phyloP scores from a whole-genome alignment of 2,797 vertebrate genomes.

The Coreius guichenoti region DNA sequence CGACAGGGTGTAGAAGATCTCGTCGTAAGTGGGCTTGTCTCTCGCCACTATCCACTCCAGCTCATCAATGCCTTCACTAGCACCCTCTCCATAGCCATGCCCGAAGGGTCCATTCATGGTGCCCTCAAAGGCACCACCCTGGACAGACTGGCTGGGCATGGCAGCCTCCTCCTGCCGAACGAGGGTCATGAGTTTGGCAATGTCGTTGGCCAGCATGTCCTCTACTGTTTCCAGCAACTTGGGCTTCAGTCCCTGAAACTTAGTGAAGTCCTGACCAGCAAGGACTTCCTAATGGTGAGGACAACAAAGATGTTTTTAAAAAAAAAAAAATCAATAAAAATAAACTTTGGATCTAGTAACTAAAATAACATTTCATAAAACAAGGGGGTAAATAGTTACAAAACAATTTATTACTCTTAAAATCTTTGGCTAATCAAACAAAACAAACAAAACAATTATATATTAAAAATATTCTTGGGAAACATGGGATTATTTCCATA shows the following conservation, averaged over 20 bases:
- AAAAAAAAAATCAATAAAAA: too few relatives aligned
- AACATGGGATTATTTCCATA: slow-evolving; percentile 52
- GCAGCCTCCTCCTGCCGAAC: slow-evolving; percentile 83
- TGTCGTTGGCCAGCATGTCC: slow-evolving; percentile 83
- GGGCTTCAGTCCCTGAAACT: slow-evolving; percentile 80
- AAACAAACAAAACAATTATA: not conserved
- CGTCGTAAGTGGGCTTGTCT: slow-evolving; percentile 83
- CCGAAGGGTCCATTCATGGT: slow-evolving; percentile 83
- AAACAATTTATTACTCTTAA: not conserved
- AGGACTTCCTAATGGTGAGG: slow-evolving; percentile 73
- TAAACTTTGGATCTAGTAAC: not conserved
- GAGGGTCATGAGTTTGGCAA: slow-evolving; percentile 82
- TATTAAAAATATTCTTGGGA: too few relatives aligned
- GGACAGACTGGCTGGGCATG: slow-evolving; percentile 77
- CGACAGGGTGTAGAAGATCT: slow-evolving; percentile 83
- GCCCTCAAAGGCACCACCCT: slow-evolving; percentile 82
- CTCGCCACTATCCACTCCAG: slow-evolving; percentile 81
- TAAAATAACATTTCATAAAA: not conserved
- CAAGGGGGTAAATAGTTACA: not conserved
- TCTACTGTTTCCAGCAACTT: slow-evolving; percentile 81
- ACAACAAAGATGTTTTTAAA: not conserved
- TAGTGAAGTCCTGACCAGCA: slow-evolving; percentile 79
- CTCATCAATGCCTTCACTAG: slow-evolving; percentile 82
- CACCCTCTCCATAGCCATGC: slow-evolving; percentile 83
- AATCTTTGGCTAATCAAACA: not conserved